Conservation (phyloP, 2,888 invertebrate genomes). For the Troides helena region DNA sequence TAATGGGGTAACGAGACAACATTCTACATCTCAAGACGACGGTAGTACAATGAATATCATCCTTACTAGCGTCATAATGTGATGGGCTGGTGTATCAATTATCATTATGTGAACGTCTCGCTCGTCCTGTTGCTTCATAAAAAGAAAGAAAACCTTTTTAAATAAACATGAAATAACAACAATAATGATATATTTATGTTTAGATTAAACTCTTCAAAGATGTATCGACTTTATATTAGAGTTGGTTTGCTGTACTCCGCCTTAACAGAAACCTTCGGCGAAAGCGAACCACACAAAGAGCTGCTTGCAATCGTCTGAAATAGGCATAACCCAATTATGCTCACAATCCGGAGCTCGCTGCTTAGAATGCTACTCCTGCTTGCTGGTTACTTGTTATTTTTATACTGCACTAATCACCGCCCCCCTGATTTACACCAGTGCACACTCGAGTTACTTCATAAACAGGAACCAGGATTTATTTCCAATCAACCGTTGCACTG, state of each 20-base stretch:
- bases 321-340: constrained; percentile 39
- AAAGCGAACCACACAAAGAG: constrained; percentile 9
- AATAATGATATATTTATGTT: too few relatives aligned
- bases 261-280: constrained; percentile 10
- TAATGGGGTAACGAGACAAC: too few relatives aligned
- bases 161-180: too few relatives aligned
- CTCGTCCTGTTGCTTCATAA: too few relatives aligned
- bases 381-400: constrained; percentile 33
- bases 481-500: constrained; percentile 16
- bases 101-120: too few relatives aligned
- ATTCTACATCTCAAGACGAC: too few relatives aligned
- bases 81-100: too few relatives aligned
- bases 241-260: neutral
- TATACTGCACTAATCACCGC: constrained; percentile 34
- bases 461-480: constrained; percentile 28
- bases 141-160: too few relatives aligned
- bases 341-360: constrained; percentile 30
- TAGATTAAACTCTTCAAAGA: neutral
- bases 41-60: too few relatives aligned
- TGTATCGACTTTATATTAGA: neutral
- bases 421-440: constrained; percentile 30
- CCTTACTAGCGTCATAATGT: too few relatives aligned
- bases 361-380: constrained; percentile 30
- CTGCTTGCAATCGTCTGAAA: constrained; percentile 34
- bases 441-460: constrained; percentile 20